phyloP scores from a whole-genome alignment of 2,113 vertebrate genomes.

The Anhinga rufa region DNA sequence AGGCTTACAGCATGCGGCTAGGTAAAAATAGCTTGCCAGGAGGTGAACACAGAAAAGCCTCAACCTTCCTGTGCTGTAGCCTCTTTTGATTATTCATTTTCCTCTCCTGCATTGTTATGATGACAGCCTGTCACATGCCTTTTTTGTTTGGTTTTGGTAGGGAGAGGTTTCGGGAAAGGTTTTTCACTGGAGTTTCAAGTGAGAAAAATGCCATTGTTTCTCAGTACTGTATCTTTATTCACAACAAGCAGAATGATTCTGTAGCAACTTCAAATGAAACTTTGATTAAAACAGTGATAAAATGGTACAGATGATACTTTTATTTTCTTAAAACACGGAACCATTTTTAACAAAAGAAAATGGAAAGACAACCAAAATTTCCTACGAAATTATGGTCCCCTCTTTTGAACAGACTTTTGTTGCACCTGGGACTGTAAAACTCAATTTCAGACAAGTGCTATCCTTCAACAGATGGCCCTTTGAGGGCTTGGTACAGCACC shows the following conservation, averaged over 20 bases:
- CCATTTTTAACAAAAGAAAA: background rate
- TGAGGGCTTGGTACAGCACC: background rate
- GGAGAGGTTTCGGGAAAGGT: background rate
- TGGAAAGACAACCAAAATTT: background rate
- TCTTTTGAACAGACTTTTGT: background rate
- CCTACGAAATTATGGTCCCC: background rate
- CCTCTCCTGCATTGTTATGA: background rate
- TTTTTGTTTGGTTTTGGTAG: background rate
- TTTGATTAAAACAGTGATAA: background rate
- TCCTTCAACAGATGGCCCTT: background rate
- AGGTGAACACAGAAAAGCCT: background rate
- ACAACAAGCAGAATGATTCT: background rate
- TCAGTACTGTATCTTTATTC: background rate
- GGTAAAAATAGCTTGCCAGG: constrained; percentile 2
- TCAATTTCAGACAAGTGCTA: background rate
- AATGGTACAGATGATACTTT: background rate
- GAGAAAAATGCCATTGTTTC: background rate
- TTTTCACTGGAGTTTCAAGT: background rate
- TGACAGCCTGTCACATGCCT: background rate
- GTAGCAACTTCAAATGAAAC: background rate
- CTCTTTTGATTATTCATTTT: background rate
- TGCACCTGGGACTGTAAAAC: background rate
- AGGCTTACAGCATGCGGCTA: background rate
- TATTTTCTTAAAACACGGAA: background rate
- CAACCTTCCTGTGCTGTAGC: background rate